These are phyloP conservation scores for Dryobota labecula DNA, from an alignment of 2,888 invertebrate species.

Conservation along the genomic window DNA sequence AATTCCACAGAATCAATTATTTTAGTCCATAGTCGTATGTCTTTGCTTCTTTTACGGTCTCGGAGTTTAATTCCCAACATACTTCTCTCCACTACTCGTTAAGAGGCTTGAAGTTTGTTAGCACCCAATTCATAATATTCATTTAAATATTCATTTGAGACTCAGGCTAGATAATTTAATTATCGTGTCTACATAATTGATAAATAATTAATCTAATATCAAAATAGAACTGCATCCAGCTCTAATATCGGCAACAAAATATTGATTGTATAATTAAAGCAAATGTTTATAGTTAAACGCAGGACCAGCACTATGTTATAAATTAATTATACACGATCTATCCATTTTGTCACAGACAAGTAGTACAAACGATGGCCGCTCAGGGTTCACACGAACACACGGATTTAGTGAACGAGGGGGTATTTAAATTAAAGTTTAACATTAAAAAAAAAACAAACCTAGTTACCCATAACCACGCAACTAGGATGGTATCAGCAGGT, in stretches of 20 bases:
- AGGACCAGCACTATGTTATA: constrained; percentile 53
- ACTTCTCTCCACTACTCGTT: too few species aligned
- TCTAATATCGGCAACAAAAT: constrained; percentile 25
- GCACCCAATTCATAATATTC: too few species aligned
- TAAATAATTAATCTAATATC: neutral
- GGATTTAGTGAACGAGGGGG: neutral
- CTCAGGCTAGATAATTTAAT: neutral
- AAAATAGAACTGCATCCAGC: constrained; percentile 3
- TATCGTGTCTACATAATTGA: neutral
- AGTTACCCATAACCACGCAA: too few species aligned
- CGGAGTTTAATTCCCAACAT: too few species aligned
- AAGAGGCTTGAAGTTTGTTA: too few species aligned
- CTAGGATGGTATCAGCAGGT: too few species aligned
- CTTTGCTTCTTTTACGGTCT: too few species aligned
- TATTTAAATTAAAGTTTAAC: neutral
- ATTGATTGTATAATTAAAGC: constrained; percentile 51
- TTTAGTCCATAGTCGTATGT: too few species aligned
- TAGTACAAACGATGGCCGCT: constrained; percentile 60
- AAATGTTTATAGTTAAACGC: constrained; percentile 60
- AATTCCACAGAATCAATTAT: too few species aligned
- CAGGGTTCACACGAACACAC: constrained; percentile 55
- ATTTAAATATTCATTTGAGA: neutral
- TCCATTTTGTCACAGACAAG: constrained; percentile 71
- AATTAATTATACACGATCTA: constrained; percentile 70
- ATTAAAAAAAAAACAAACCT: too few species aligned